These are phyloP conservation scores for Zaprionus ghesquierei DNA, from an alignment of 1,140 invertebrate genomes.

Conservation along the genomic window DNA sequence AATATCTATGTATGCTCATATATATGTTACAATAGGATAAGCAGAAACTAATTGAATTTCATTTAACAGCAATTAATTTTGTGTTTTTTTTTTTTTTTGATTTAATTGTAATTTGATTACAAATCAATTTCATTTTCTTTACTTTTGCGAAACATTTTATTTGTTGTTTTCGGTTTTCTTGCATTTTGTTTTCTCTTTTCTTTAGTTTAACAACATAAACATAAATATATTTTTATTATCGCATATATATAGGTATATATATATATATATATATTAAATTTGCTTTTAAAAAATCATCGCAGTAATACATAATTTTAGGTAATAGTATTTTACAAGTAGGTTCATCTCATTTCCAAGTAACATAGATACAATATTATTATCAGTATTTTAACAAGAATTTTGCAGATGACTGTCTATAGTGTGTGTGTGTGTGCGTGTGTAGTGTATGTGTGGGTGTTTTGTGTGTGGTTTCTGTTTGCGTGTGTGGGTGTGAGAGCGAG, in stretches of 20 bases:
- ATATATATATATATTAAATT: constrained; percentile 46
- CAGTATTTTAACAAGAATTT: constrained; percentile 77
- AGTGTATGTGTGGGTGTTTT: constrained; percentile 28
- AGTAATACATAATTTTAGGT: constrained; percentile 69
- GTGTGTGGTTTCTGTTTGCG: constrained; percentile 28
- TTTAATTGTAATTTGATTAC: constrained; percentile 75
- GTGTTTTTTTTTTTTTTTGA: no score
- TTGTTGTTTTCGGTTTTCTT: constrained; percentile 22
- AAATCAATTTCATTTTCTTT: constrained; percentile 57
- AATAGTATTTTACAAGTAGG: constrained; percentile 73
- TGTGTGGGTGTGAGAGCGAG: constrained; percentile 61
- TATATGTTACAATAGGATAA: constrained; percentile 20
- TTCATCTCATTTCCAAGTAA: constrained; percentile 61
- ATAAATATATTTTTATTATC: constrained; percentile 66
- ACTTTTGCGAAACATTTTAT: constrained; percentile 28
- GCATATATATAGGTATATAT: constrained; percentile 35
- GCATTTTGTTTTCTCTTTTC: constrained; percentile 18
- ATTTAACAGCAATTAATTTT: constrained; percentile 53
- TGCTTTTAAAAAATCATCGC: constrained; percentile 62
- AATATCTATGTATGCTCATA: not conserved
- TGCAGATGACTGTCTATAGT: constrained; percentile 39
- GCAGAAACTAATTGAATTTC: constrained; percentile 31
- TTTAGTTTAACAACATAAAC: constrained; percentile 75
- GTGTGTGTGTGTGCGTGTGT: constrained; percentile 14
- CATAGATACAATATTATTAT: constrained; percentile 69